Base-by-base conservation (phyloP, 2,888 invertebrate species). In the Calliphora vomitoria region DNA sequence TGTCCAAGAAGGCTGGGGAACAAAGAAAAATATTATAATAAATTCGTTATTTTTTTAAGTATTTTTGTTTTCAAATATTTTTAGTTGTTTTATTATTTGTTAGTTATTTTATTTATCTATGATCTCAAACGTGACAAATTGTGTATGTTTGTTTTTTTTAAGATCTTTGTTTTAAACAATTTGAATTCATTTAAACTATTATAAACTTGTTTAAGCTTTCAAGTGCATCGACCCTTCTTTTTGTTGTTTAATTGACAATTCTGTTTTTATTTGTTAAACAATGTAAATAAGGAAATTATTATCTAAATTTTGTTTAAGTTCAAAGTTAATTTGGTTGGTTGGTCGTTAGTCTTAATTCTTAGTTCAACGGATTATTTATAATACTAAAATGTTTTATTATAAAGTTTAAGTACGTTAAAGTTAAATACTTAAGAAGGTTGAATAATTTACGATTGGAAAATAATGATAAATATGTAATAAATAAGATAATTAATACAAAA, bases 1-100 rank as follows among this genome's bases (percentile, higher is more conserved):
- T 90, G 88, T 94, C 94, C 4, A 76, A 20, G 1, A 13, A 18
- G 11, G 55, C 60, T 50, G 62, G 8, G 25, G 71, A 80, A 62
- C 10, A 6, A 15, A 11, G 20, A 55, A 20, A 64, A 47, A 55
- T 31, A 20, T 20, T 58, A n/a, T 11, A 31, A 10, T 38, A 8
- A 20, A 20, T 50, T n/a, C 0, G 6, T 8, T n/a, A 41, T 4
- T 20, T 55, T 13, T 55, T 35, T 20, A 6, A 8, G 6, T 20
- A n/a, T 47, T 11, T 0, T 62, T n/a, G 4, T 62, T 62, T 62
- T 15, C 35, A 35, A 35, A 47, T 11, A 15, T 13, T 13, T 13
- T 47, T 47, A 47, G 15, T 47, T 47, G 15, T 47, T 47, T 50
- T 15, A n/a, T 31, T 35, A 0, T 60, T 60, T 60, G 25, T 60